Evolutionary conservation across 2,888 invertebrate genomes (phyloP), one percentile per base, ranked within the genome.

Genomic region (Tanypteryx hageni): DNA sequence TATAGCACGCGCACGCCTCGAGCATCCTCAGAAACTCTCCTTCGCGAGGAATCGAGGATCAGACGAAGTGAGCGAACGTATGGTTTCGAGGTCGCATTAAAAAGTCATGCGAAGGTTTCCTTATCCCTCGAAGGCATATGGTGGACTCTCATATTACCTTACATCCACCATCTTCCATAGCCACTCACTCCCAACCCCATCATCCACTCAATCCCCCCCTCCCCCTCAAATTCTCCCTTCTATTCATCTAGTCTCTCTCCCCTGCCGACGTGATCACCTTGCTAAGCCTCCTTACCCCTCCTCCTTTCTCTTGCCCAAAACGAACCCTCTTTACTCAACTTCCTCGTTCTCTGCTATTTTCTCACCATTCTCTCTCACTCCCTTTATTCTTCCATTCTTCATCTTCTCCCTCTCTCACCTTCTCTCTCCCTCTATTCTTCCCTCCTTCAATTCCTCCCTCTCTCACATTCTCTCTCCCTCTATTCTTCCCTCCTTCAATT

Each of bases 71-170:
- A 44, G 44, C 44, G 44, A 44, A 44, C 64, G 16, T 0, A 11
- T 8, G n/a, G 16, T 11, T 10, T 16, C 64, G 64, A 9, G 13
- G 7, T 16, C 64, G 3, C 68, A 68, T 68, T 68, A 68, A 68
- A 68, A 68, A 68, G 68, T 68, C 68, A 68, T 68, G 68, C 68
- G 68, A 18, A 68, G 68, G 68, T 68, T n/a, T 68, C 68, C 68
- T 68, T n/a, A 44, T 44, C 44, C 44, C 44, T 44, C 44, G 44
- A n/a, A 68, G 68, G 68, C 68, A 68, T 68, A 68, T 68, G 68
- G 68, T 10, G 68, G 22, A 16, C 44, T 44, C 44, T 44, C 44
- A 44, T 18, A 68, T 68, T 68, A 68, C 22, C 64, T 64, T 64
- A 64, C 61, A 61, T 7, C 64, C 64, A 64, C 9, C 68, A 44